Evolutionary conservation across 1,140 invertebrate species (phyloP), one percentile per base, ranked within the genome.

Genomic region (Drosophila ananassae): DNA sequence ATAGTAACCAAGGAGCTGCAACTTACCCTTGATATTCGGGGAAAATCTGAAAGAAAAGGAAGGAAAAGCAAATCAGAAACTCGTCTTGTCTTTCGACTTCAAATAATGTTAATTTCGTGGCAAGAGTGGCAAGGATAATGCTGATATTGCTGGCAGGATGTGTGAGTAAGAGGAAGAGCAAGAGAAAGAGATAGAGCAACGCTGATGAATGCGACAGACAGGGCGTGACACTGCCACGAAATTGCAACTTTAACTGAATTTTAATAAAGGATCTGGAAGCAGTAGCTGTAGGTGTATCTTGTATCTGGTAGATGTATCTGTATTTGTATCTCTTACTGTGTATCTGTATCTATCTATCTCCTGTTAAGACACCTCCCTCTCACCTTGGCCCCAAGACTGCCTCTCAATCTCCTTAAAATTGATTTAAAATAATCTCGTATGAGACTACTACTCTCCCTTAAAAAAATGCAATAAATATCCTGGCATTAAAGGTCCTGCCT

Each of bases 131-230:
- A 47, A 62, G 66, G 55, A 51, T 71, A 73, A 34, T 44, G 39
- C 30, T 60, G 68, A 61, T 64, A 73, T 77, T 77, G 79, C 79
- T 1, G 32, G 9, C 32, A 32, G 7, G 30, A 32, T 10, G 30
- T 9, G 30, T 7, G 64, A n/a, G n/a, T n/a, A n/a, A n/a, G n/a
- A n/a, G n/a, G n/a, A n/a, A 58, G 74, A 60, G 41, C 50, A 48
- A 47, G 81, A 77, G 80, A 80, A 85, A 58, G 74, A 77, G 81
- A 81, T 74, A 72, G 82, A 69, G 77, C 79, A 84, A 77, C 76
- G 52, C 77, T 84, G 80, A 84, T 84, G 80, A 84, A 84, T 84
- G 50, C 4, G 24, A 9, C 24, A 7, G 41, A 62, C 34, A 37
- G 52, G 66, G 67, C 57, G 58, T 66, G 62, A 56, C 44, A 30